Percentiles rank a stretch among this genome's conserved stretches.
Evolutionary conservation across 2,797 vertebrate species (phyloP).

Genomic region (Chelidonichthys spinosus): DNA sequence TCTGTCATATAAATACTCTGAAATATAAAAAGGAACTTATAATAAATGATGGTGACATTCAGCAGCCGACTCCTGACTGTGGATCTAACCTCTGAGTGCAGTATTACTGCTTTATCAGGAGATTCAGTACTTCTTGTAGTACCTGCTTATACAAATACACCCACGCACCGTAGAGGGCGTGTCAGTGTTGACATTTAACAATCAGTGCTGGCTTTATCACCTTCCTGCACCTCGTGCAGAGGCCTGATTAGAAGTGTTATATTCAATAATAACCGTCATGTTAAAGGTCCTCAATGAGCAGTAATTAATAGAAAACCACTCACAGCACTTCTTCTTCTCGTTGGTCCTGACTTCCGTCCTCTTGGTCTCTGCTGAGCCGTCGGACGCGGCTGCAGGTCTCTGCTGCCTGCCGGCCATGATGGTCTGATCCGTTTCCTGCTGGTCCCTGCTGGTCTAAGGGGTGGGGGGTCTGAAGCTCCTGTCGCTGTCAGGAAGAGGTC

Average conservation of each 20-base stretch:
- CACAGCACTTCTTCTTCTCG: constrained; percentile 84
- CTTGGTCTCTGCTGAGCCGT: constrained; percentile 55
- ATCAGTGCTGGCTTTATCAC: constrained; percentile 7
- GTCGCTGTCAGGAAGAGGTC: constrained; percentile 40
- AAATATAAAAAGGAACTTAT: no score
- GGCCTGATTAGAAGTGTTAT: neutral
- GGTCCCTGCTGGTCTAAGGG: constrained; percentile 3
- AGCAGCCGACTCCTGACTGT: neutral
- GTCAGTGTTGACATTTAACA: constrained; percentile 34
- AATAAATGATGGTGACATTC: neutral
- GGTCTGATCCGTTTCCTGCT: constrained; percentile 3
- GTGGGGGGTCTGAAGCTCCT: constrained; percentile 3
- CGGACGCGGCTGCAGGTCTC: constrained; percentile 36
- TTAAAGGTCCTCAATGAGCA: constrained; percentile 1
- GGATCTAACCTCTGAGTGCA: neutral
- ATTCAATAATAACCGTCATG: constrained; percentile 1
- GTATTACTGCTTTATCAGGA: neutral
- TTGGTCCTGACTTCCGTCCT: constrained; percentile 61
- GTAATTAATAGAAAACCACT: constrained; percentile 47
- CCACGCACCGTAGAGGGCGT: constrained; percentile 3
- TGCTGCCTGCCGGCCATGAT: constrained; percentile 70
- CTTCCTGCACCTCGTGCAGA: neutral
- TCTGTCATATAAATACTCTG: no score
- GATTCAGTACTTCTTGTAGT: neutral
- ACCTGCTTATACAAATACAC: constrained; percentile 11